Percentiles rank a stretch among this genome's conserved stretches.
Evolutionary conservation across 2,888 invertebrate species (phyloP).

Genomic region (Limenitis arthemis): DNA sequence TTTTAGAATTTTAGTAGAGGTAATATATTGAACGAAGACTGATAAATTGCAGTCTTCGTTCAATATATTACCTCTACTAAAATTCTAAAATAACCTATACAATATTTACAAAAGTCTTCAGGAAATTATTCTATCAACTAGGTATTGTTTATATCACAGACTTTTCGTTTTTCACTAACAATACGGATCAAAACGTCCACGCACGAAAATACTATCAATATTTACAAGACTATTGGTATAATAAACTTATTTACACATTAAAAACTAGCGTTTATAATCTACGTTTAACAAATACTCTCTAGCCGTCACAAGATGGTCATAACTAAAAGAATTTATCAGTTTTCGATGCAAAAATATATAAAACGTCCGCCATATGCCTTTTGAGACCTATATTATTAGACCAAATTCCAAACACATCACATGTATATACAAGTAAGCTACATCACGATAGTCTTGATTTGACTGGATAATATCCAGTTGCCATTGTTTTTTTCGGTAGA

Average conservation of each 20-base stretch:
- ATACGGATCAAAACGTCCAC: conserved; percentile 73
- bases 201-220: conserved; percentile 71
- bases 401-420: conserved; percentile 31
- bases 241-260: conserved; percentile 71
- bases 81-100: conserved; percentile 65
- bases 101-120: conserved; percentile 69
- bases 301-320: conserved; percentile 70
- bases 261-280: conserved; percentile 69
- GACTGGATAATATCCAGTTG: conserved; percentile 52
- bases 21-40: conserved; percentile 70
- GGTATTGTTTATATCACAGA: conserved; percentile 75
- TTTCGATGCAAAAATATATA: conserved; percentile 73
- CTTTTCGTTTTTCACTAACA: conserved; percentile 73
- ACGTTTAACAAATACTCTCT: conserved; percentile 69
- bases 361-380: conserved; percentile 74
- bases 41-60: conserved; percentile 71
- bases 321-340: conserved; percentile 73
- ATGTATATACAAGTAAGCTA: conserved; percentile 12
- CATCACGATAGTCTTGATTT: conserved; percentile 32
- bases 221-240: conserved; percentile 67
- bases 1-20: conserved; percentile 64
- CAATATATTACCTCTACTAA: conserved; percentile 66
- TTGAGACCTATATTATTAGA: conserved; percentile 58
- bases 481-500: conserved; percentile 46
- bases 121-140: conserved; percentile 68